Percentiles rank a stretch among this genome's conserved stretches.
phyloP scores from a whole-genome alignment of 2,888 invertebrate species.

The Chorisops tibialis region DNA sequence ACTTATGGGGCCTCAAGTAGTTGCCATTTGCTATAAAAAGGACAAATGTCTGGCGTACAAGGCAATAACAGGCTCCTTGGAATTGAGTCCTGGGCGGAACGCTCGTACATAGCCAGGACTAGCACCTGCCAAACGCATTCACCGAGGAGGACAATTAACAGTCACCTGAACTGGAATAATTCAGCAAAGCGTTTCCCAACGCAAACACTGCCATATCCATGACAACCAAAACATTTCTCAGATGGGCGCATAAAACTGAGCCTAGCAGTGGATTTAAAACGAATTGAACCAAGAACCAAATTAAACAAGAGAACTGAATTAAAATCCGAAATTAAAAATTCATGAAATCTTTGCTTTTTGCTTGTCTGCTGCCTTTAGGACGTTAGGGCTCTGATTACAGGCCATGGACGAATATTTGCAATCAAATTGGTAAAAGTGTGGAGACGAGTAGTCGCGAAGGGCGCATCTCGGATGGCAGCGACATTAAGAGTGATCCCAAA shows the following conservation, averaged over 20 bases:
- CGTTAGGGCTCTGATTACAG: neutral
- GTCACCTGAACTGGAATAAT: slow-evolving; percentile 21
- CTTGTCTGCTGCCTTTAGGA: neutral
- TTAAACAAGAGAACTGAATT: slow-evolving; percentile 30
- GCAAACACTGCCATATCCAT: slow-evolving; percentile 3
- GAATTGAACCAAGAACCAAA: neutral
- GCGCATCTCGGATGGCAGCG: neutral
- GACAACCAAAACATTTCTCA: slow-evolving; percentile 1
- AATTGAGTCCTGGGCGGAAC: neutral
- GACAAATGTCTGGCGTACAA: slow-evolving; percentile 1
- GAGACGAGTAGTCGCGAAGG: no score
- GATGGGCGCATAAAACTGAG: neutral
- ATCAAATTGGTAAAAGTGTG: no score
- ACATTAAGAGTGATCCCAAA: neutral
- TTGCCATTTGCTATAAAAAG: neutral
- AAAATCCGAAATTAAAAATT: slow-evolving; percentile 29
- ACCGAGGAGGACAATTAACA: slow-evolving; percentile 18
- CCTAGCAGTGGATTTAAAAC: neutral
- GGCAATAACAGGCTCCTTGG: slow-evolving; percentile 19
- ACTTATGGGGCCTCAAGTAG: slow-evolving; percentile 20
- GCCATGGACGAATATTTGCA: neutral
- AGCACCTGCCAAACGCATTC: slow-evolving; percentile 24
- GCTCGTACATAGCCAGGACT: neutral
- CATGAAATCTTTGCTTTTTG: slow-evolving; percentile 17
- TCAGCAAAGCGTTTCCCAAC: slow-evolving; percentile 15